Evolutionary conservation across 2,797 vertebrate species (phyloP).

Genomic region (Melanotaenia nigrans): DNA sequence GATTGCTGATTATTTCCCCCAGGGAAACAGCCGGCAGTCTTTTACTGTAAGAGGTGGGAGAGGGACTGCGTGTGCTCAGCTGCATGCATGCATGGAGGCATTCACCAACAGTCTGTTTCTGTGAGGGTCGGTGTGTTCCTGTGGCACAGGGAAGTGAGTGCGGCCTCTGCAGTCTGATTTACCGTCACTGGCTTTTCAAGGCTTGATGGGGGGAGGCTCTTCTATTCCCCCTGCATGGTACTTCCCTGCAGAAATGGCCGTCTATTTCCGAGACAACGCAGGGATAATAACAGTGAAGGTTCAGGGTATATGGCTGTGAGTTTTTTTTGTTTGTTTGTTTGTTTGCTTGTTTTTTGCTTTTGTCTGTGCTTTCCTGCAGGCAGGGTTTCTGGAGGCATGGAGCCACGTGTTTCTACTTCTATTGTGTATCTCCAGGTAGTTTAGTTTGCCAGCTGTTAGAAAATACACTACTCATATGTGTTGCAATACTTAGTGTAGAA

Average conservation of each 20-base stretch:
- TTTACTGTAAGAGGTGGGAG: slow-evolving; percentile 50
- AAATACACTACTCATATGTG: slow-evolving; percentile 8
- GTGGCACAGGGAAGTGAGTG: slow-evolving; percentile 6
- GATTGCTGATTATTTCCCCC: slow-evolving; percentile 56
- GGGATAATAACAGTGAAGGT: slow-evolving; percentile 54
- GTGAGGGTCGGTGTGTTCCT: neutral
- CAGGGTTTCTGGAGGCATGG: slow-evolving; percentile 35
- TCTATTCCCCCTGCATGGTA: slow-evolving; percentile 16
- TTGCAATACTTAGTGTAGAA: slow-evolving; percentile 8
- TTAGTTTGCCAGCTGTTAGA: slow-evolving; percentile 27
- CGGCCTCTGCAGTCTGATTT: slow-evolving; percentile 50
- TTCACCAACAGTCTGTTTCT: slow-evolving; percentile 37
- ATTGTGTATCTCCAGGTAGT: slow-evolving; percentile 51
- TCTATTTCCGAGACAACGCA: slow-evolving; percentile 42
- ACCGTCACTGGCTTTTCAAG: slow-evolving; percentile 31
- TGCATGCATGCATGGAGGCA: slow-evolving; percentile 35
- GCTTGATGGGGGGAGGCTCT: slow-evolving; percentile 5
- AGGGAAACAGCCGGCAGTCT: slow-evolving; percentile 37
- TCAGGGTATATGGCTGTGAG: slow-evolving; percentile 41
- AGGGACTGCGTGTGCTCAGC: slow-evolving; percentile 20
- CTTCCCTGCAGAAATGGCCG: slow-evolving; percentile 37
- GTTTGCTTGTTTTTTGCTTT: slow-evolving; percentile 25
- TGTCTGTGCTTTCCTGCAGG: slow-evolving; percentile 47
- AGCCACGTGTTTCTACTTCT: slow-evolving; percentile 32
- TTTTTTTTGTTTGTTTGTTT: slow-evolving; percentile 11